These are phyloP conservation scores for Eulemur mongoz DNA, from an alignment of 2,797 vertebrate species.

Conservation along the genomic window DNA sequence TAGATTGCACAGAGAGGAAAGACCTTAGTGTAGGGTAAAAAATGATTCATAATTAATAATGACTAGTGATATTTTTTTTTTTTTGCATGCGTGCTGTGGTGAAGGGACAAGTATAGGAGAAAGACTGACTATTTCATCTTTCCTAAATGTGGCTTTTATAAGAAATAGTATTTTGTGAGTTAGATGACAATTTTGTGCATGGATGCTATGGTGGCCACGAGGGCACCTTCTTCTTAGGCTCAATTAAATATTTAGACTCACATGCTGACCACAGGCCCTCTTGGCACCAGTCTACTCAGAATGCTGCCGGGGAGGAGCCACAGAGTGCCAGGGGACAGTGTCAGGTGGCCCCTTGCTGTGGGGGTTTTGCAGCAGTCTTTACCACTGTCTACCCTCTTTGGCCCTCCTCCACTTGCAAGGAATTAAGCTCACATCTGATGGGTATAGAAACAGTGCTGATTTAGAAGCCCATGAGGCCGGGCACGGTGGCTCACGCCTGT, in stretches of 20 bases:
- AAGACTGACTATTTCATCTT: neutral
- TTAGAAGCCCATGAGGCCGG: neutral
- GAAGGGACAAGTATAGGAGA: neutral
- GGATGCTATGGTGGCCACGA: neutral
- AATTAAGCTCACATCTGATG: neutral
- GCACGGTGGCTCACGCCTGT: too few relatives aligned
- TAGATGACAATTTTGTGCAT: neutral
- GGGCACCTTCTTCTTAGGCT: neutral
- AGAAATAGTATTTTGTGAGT: neutral
- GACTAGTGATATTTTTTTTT: neutral
- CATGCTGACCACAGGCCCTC: neutral
- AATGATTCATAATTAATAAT: neutral
- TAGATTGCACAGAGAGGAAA: neutral
- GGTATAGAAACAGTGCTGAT: neutral
- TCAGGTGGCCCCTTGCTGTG: rapidly evolving
- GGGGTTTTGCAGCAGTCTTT: neutral
- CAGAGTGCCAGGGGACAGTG: too few relatives aligned
- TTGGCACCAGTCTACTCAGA: neutral
- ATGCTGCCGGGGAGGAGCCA: neutral
- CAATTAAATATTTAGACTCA: neutral
- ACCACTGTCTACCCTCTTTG: neutral
- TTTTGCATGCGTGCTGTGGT: neutral
- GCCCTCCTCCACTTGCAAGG: neutral
- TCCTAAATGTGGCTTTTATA: neutral
- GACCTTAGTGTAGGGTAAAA: neutral